These are phyloP conservation scores for Bicyclus anynana DNA, from an alignment of 1,140 invertebrate genomes.

Conservation along the genomic window DNA sequence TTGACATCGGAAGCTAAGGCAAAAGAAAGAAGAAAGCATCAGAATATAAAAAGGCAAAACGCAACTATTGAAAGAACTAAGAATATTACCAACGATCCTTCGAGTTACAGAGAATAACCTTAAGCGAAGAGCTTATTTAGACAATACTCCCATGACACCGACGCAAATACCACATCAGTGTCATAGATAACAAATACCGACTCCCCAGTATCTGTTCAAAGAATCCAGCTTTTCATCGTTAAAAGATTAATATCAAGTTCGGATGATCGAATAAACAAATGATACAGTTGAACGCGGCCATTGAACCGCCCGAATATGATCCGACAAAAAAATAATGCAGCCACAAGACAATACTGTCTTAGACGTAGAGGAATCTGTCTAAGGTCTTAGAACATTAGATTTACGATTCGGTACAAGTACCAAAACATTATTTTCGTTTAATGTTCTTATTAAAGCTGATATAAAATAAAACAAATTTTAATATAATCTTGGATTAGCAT, in stretches of 20 bases:
- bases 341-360: constrained; percentile 13
- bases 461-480: too few relatives aligned
- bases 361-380: too few relatives aligned
- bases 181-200: constrained; percentile 46
- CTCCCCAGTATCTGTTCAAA: constrained; percentile 46
- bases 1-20: too few relatives aligned
- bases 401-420: too few relatives aligned
- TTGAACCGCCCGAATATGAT: constrained; percentile 49
- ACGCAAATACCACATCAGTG: constrained; percentile 8
- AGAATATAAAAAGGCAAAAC: too few relatives aligned
- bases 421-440: too few relatives aligned
- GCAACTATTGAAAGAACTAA: too few relatives aligned
- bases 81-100: too few relatives aligned
- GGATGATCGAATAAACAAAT: constrained; percentile 70
- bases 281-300: constrained; percentile 53
- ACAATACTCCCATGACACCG: constrained; percentile 7
- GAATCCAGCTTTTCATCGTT: constrained; percentile 62
- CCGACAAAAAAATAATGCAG: constrained; percentile 13
- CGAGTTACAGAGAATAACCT: neutral
- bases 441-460: too few relatives aligned
- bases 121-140: neutral
- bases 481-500: too few relatives aligned
- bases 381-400: too few relatives aligned
- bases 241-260: constrained; percentile 60
- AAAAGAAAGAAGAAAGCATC: too few relatives aligned